A percentile compares a stretch with the other conserved stretches of the same genome.
Evolutionary conservation across 2,797 vertebrate genomes (phyloP).

Genomic region (Chromobotia macracanthus): DNA sequence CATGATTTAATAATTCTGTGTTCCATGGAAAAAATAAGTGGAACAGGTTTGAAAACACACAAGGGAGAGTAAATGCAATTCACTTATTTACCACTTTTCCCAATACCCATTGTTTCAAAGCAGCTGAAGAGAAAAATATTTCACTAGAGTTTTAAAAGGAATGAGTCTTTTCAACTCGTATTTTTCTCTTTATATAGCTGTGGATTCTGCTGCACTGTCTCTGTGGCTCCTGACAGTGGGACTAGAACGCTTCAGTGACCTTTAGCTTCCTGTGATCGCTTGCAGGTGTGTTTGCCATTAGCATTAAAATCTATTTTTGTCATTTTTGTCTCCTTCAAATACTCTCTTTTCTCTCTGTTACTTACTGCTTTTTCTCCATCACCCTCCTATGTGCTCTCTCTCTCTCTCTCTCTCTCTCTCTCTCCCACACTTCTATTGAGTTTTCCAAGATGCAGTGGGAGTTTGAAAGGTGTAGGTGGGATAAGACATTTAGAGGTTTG

Average conservation of each 20-base stretch:
- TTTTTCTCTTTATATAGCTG: neutral
- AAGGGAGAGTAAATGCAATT: neutral
- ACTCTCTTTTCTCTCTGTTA: neutral
- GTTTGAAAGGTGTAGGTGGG: constrained; percentile 25
- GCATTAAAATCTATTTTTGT: constrained; percentile 16
- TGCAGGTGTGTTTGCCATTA: constrained; percentile 24
- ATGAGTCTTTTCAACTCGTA: no score
- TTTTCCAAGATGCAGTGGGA: constrained; percentile 23
- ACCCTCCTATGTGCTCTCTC: neutral
- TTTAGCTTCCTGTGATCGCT: constrained; percentile 1
- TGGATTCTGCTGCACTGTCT: neutral
- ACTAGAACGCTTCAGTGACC: constrained; percentile 5
- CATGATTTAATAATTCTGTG: neutral
- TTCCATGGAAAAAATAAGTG: neutral
- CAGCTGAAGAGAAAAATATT: neutral
- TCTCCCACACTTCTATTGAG: constrained; percentile 2
- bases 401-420: constrained; percentile 17
- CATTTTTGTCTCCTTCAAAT: neutral
- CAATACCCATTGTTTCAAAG: neutral
- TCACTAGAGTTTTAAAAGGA: neutral
- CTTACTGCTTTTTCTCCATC: neutral
- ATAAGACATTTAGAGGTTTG: constrained; percentile 18
- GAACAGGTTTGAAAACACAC: neutral
- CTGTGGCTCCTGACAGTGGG: neutral
- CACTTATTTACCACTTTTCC: neutral